Conservation (phyloP, 2,888 invertebrate species). For the Ectemnius lituratus region DNA sequence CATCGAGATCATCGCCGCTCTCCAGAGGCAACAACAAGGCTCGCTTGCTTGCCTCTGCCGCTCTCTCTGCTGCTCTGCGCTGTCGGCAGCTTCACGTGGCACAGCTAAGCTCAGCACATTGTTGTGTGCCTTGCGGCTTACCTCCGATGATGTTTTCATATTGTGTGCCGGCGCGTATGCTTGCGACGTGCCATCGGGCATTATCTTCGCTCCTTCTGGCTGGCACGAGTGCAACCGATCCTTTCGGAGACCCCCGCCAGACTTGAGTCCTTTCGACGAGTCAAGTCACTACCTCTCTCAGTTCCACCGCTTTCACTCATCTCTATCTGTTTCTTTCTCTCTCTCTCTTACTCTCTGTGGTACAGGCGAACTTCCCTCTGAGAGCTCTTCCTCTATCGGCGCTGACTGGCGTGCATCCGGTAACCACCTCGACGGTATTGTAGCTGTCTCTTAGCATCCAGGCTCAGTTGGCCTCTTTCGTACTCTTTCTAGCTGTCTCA, state of each 20-base stretch:
- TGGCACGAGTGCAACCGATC: constrained; percentile 17
- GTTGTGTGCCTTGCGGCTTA: constrained; percentile 75
- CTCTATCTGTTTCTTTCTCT: not conserved
- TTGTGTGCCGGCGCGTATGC: constrained; percentile 63
- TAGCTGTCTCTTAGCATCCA: constrained; percentile 50
- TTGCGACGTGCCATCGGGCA: constrained; percentile 46
- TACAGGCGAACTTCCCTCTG: too few species aligned
- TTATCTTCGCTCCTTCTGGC: constrained; percentile 51
- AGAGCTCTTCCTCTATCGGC: not conserved
- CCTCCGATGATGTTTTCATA: constrained; percentile 76
- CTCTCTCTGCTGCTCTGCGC: too few species aligned
- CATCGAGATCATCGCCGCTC: constrained; percentile 47
- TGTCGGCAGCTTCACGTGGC: constrained; percentile 38
- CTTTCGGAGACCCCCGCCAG: constrained; percentile 22
- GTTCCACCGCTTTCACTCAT: not conserved
- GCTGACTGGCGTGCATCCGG: constrained; percentile 37
- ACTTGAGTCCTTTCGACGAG: constrained; percentile 50
- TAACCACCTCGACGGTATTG: constrained; percentile 29
- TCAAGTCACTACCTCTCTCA: constrained; percentile 4
- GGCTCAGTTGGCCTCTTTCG: constrained; percentile 25
- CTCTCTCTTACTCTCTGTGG: not conserved
- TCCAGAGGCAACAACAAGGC: not conserved
- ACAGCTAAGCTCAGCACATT: constrained; percentile 76
- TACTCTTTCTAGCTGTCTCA: not conserved
- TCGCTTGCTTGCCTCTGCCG: not conserved